Conservation (phyloP, 2,113 vertebrate species). For the Condylura cristata region DNA sequence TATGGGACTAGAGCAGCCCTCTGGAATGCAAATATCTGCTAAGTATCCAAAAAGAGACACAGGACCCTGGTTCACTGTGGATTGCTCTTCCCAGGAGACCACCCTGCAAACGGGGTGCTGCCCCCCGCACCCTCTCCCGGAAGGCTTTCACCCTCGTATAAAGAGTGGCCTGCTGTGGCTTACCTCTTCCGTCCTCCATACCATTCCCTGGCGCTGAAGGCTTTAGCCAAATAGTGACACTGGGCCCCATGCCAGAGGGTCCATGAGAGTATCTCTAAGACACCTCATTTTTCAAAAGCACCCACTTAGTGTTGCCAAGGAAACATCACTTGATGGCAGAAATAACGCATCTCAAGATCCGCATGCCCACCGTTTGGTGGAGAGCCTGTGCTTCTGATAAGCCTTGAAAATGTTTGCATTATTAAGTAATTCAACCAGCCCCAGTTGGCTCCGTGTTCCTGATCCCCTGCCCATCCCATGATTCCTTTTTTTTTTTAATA, state of each 20-base stretch:
- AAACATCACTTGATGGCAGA: not conserved
- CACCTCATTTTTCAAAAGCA: not conserved
- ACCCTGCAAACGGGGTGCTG: not conserved
- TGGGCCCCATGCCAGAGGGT: not conserved
- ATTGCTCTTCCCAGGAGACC: not conserved
- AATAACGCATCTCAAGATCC: not conserved
- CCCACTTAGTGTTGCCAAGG: slow-evolving; percentile 38
- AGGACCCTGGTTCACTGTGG: not conserved
- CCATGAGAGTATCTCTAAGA: not conserved
- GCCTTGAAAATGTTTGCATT: not conserved
- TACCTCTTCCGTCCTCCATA: not conserved
- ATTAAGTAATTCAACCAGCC: not conserved
- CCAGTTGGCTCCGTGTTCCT: not conserved
- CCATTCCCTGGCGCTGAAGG: not conserved
- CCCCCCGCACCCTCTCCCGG: no score
- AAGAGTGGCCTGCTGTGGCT: not conserved
- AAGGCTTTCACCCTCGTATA: not conserved
- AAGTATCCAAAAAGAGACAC: not conserved
- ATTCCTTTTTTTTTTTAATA: no score
- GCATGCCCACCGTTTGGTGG: not conserved
- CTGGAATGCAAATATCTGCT: not conserved
- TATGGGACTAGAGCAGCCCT: no score
- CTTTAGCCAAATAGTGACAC: not conserved
- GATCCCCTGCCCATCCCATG: not conserved
- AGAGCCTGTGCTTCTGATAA: not conserved